Conservation (phyloP, 2,113 vertebrate genomes). For the human region DNA sequence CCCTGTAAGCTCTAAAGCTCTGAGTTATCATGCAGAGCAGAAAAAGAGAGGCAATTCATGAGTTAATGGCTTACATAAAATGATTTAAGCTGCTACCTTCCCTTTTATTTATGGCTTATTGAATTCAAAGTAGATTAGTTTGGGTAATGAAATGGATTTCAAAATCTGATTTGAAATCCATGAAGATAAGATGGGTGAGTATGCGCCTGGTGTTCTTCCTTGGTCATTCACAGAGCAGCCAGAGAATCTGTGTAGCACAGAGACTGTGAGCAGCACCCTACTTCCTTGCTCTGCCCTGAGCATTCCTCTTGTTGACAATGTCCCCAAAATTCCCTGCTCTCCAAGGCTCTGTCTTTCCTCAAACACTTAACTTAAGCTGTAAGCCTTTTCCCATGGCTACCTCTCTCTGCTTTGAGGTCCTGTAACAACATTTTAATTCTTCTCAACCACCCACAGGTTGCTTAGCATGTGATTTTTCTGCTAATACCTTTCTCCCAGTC, state of each 20-base stretch:
- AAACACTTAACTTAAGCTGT: not conserved
- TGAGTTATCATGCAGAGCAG: not conserved
- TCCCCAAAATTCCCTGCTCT: not conserved
- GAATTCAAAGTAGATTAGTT: slow-evolving; percentile 23
- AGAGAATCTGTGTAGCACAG: not conserved
- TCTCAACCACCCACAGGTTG: not conserved
- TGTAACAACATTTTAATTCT: not conserved
- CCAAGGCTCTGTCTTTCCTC: not conserved
- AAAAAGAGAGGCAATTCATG: not conserved
- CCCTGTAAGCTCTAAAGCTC: not conserved
- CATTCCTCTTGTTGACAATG: rapidly evolving
- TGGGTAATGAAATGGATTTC: slow-evolving; percentile 49
- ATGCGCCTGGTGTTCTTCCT: not conserved
- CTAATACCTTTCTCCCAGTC: not conserved
- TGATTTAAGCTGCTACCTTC: not conserved
- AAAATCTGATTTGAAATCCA: slow-evolving; percentile 44
- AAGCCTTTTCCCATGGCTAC: not conserved
- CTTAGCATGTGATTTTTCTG: not conserved
- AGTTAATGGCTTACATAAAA: not conserved
- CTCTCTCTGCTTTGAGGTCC: not conserved
- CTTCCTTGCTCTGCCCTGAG: not conserved
- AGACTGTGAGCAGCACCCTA: rapidly evolving
- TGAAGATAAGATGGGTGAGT: not conserved
- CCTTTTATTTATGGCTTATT: slow-evolving; percentile 27
- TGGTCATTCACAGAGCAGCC: not conserved